phyloP scores from a whole-genome alignment of 2,888 invertebrate species.

The Nemotelus pantherinus region DNA sequence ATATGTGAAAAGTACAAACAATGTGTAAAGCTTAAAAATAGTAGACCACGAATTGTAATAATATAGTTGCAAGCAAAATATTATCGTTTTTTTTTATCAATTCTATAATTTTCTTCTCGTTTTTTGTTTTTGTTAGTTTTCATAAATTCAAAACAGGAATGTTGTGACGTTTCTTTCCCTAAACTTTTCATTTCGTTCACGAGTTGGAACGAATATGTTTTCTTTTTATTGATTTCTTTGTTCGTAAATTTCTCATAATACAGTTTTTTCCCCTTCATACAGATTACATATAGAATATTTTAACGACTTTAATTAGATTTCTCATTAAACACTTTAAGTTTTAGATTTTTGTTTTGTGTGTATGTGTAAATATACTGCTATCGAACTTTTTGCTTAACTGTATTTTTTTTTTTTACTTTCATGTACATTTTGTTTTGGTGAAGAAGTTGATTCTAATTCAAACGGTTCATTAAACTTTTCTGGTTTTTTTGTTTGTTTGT shows the following conservation, averaged over 20 bases:
- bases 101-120: neutral
- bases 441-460: no score
- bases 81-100: slow-evolving; percentile 21
- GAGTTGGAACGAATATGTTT: slow-evolving; percentile 21
- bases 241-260: slow-evolving; percentile 21
- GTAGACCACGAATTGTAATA: neutral
- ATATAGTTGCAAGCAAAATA: slow-evolving; percentile 27
- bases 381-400: neutral
- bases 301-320: slow-evolving; percentile 27
- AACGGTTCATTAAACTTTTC: neutral
- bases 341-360: slow-evolving; percentile 16
- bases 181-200: slow-evolving; percentile 4
- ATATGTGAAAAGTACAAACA: slow-evolving; percentile 1
- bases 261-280: neutral
- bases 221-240: slow-evolving; percentile 1
- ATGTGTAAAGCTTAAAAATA: slow-evolving; percentile 13
- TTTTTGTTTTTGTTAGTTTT: slow-evolving; percentile 4
- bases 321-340: neutral
- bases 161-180: slow-evolving; percentile 41
- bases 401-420: slow-evolving; percentile 12
- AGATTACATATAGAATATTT: slow-evolving; percentile 22
- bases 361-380: slow-evolving; percentile 8
- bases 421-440: neutral
- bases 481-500: slow-evolving; percentile 1
- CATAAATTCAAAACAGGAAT: slow-evolving; percentile 42